phyloP scores from a whole-genome alignment of 2,113 vertebrate species.

The Dipodomys merriami region DNA sequence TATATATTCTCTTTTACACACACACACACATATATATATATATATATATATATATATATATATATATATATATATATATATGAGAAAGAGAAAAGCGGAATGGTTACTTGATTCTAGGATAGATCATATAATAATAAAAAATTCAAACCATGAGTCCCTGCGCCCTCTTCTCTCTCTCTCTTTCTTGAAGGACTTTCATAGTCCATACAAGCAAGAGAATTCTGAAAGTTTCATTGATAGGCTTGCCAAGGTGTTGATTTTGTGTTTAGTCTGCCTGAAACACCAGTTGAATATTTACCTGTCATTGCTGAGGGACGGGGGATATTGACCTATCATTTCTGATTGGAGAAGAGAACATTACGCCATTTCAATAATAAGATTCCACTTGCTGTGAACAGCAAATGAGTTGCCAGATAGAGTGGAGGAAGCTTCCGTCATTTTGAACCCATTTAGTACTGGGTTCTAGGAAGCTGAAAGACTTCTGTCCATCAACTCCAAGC shows the following conservation, averaged over 20 bases:
- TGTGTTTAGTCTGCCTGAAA: neutral
- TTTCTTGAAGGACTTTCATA: neutral
- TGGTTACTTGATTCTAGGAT: neutral
- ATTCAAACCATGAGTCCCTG: neutral
- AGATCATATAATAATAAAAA: neutral
- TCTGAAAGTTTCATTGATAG: neutral
- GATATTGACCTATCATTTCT: neutral
- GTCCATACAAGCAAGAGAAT: neutral
- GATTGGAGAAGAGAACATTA: neutral
- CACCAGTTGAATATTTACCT: neutral
- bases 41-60: no score
- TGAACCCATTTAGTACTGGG: neutral
- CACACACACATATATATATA: no score
- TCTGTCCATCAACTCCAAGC: neutral
- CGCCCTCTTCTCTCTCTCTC: neutral
- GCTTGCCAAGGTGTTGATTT: constrained; percentile 16
- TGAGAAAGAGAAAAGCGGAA: neutral
- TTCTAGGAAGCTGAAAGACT: neutral
- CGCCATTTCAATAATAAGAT: neutral
- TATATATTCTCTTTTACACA: no score
- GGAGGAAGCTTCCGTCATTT: no score
- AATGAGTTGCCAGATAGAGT: neutral
- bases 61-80: no score
- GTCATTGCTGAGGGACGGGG: neutral
- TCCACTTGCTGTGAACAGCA: neutral